Evolutionary conservation across 1,140 invertebrate species (phyloP), one percentile per base, ranked within the genome.

Genomic region (Diorhabda elongata): DNA sequence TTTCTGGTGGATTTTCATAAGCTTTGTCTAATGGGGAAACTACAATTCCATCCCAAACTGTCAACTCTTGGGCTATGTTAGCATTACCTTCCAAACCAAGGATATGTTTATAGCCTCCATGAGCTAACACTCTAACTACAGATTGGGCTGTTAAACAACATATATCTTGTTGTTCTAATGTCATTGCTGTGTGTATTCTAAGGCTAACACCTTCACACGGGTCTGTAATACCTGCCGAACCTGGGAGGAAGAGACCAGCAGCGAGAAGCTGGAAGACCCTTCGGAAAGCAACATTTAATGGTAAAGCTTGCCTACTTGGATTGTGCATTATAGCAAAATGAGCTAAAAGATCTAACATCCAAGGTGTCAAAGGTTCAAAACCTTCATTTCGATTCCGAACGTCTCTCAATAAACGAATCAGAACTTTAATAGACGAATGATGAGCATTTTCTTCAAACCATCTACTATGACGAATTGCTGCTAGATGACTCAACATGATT

Each of bases 381-480:
- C 96, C 95, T 73, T 95, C 88, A 83, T 96, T 98, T 65, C 97
- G 87, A 59, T 87, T 89, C 74, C 92, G 89, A 71, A 99, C 85
- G 83, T 99, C 97, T 74, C 95, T 89, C 2, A 99, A 82, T 26
- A 99, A 85, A 8, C 97, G 87, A 73, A 99, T 97, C 0, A 99
- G 82, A 8, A 97, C 93, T 86, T 98, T 98, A 62, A 99, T 96
- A 44, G 95, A 95, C 3, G 97, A 97, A 82, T 98, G 96, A 80
- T 95, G 95, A 4, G 95, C 96, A 82, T 98, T 98, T 83, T 99
- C 97, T 81, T 99, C 97, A 82, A 99, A 98, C 97, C 97, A 99
- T 3, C 96, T 88, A 47, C 93, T 93, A 81, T 99, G 97, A 67
- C 96, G 85, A 59, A 99, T 97, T 2, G 96, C 95, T 2, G 95